A percentile compares a stretch with the other conserved stretches of the same genome.
Evolutionary conservation across 2,797 vertebrate genomes (phyloP).

Genomic region (Eutrigla gurnardus): DNA sequence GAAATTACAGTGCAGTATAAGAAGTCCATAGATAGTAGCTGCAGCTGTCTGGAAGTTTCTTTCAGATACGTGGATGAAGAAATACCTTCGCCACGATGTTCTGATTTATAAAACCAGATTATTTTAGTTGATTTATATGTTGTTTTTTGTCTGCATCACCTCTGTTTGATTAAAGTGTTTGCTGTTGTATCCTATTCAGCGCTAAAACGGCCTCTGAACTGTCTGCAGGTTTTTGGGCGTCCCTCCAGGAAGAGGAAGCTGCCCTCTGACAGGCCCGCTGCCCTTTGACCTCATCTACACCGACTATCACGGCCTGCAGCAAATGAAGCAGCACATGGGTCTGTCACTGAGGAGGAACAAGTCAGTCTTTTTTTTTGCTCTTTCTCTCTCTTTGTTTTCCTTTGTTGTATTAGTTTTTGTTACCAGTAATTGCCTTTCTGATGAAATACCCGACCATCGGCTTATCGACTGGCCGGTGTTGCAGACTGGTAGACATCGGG

Average conservation of each 20-base stretch:
- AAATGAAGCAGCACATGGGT: conserved; percentile 98
- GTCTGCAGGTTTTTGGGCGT: conserved; percentile 91
- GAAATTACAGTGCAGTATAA: too few relatives aligned
- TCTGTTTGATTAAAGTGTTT: background rate
- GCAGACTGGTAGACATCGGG: conserved; percentile 24
- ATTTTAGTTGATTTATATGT: background rate
- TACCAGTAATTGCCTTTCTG: conserved; percentile 34
- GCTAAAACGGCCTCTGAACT: conserved; percentile 5
- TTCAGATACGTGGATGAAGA: too few relatives aligned
- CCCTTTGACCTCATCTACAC: conserved; percentile 98
- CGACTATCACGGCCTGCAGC: conserved; percentile 96
- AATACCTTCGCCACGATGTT: too few relatives aligned
- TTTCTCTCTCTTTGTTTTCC: conserved; percentile 1
- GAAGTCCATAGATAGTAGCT: too few relatives aligned
- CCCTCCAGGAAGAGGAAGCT: conserved; percentile 95
- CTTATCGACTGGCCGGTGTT: conserved; percentile 37
- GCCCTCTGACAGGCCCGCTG: conserved; percentile 91
- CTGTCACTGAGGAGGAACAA: conserved; percentile 91
- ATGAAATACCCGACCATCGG: conserved; percentile 34
- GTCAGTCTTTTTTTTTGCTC: conserved; percentile 52
- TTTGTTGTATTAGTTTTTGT: conserved; percentile 14
- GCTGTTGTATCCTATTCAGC: background rate
- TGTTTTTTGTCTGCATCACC: background rate
- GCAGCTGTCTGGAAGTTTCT: too few relatives aligned
- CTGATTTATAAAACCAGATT: too few relatives aligned